Conservation (phyloP, 1,140 invertebrate genomes). For the Trichonephila clavipes region DNA sequence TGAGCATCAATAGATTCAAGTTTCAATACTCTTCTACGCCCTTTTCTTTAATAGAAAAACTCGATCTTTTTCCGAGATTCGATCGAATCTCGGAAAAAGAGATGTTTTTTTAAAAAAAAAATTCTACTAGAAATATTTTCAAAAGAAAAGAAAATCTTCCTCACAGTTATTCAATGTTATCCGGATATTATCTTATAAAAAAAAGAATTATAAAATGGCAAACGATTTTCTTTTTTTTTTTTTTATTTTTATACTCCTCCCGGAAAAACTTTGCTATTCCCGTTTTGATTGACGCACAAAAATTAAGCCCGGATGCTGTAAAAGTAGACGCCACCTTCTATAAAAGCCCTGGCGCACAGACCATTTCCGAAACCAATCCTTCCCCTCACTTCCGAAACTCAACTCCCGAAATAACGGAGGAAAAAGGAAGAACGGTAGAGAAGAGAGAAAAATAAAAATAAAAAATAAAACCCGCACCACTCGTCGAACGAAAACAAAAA, state of each 20-base stretch:
- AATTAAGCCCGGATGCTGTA: constrained; percentile 37
- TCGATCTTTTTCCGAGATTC: no score
- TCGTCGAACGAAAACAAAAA: constrained; percentile 44
- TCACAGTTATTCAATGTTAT: no score
- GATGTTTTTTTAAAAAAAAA: no score
- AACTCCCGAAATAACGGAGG: constrained; percentile 18
- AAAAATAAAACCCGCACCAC: constrained; percentile 10
- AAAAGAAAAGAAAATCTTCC: no score
- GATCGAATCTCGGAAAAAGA: no score
- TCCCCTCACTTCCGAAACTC: constrained; percentile 31
- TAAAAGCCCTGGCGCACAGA: constrained; percentile 14
- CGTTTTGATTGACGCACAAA: constrained; percentile 37
- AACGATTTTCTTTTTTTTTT: not conserved
- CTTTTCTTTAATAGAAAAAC: no score
- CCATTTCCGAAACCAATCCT: constrained; percentile 41
- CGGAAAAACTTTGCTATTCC: constrained; percentile 29
- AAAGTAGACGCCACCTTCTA: constrained; percentile 30
- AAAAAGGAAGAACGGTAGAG: not conserved
- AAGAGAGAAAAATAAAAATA: not conserved
- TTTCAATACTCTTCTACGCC: no score
- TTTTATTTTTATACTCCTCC: not conserved
- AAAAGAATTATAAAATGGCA: no score
- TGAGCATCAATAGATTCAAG: no score
- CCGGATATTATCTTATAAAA: no score
- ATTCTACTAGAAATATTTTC: no score